A percentile compares a stretch with the other conserved stretches of the same genome.
Conservation (phyloP, 2,113 vertebrate genomes). For the Oncorhynchus keta region DNA sequence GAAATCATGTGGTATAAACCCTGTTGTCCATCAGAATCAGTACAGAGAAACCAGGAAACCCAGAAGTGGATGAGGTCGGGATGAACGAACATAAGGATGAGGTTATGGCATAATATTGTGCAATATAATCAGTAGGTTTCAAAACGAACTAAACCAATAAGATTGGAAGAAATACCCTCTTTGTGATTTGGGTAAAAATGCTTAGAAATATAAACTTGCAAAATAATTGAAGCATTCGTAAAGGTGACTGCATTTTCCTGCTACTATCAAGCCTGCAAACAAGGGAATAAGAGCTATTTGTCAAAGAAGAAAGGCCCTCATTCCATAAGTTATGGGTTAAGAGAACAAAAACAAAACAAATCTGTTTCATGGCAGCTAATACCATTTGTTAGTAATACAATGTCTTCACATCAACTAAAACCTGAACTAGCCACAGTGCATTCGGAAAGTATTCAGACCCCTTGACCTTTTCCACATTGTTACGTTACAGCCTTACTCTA, state of each 20-base stretch:
- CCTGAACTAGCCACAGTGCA: too few species aligned
- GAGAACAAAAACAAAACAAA: background rate
- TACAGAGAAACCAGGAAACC: background rate
- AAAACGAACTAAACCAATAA: background rate
- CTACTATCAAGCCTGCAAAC: slow-evolving; percentile 3
- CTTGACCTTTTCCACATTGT: too few species aligned
- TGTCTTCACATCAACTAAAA: background rate
- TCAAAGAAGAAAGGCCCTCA: background rate
- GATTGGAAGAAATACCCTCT: background rate
- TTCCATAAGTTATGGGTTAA: background rate
- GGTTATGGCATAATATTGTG: background rate
- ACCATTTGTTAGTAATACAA: too few species aligned
- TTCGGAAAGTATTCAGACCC: too few species aligned
- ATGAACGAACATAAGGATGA: background rate
- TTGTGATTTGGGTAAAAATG: background rate
- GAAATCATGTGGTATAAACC: background rate
- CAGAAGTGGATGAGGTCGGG: background rate
- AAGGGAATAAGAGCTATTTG: background rate
- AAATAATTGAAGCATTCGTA: background rate
- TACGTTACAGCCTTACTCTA: too few species aligned
- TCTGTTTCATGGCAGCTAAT: too few species aligned
- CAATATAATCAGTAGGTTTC: background rate
- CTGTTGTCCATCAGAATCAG: background rate
- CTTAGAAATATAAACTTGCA: background rate
- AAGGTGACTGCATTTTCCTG: background rate